Percentiles rank a stretch among this genome's conserved stretches.
Conservation (phyloP, 2,797 vertebrate genomes). For the Distichodus sexfasciatus region DNA sequence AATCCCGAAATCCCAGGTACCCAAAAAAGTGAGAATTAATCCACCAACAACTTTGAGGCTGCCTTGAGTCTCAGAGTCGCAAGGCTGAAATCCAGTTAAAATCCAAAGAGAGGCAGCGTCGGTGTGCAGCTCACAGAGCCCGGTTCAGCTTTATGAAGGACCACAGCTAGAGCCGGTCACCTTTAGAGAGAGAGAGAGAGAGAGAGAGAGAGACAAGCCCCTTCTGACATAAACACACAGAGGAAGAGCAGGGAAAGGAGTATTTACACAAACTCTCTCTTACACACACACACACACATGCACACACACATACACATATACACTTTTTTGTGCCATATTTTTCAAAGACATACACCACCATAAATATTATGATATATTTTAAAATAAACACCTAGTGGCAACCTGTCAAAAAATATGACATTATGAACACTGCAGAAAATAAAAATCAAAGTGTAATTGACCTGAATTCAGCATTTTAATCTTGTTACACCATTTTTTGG, state of each 20-base stretch:
- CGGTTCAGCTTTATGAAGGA: conserved; percentile 24
- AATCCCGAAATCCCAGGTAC: conserved; percentile 7
- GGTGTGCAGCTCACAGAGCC: conserved; percentile 19
- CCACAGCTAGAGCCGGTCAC: conserved; percentile 38
- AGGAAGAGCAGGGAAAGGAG: conserved; percentile 1
- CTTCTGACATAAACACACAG: conserved; percentile 36
- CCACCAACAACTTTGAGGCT: not conserved
- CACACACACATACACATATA: conserved; percentile 19
- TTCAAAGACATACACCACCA: too few relatives aligned
- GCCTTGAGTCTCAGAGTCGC: not conserved
- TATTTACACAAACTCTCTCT: conserved; percentile 1
- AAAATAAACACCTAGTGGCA: too few relatives aligned
- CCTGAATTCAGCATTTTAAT: too few relatives aligned
- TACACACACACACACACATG: not conserved
- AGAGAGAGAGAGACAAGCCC: conserved; percentile 17
- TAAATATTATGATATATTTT: too few relatives aligned
- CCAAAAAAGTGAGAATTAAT: conserved; percentile 21
- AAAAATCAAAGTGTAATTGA: too few relatives aligned
- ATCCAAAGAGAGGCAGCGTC: not conserved
- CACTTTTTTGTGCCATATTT: too few relatives aligned
- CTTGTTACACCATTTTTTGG: too few relatives aligned
- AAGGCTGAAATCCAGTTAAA: conserved; percentile 14
- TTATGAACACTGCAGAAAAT: too few relatives aligned
- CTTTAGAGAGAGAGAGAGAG: conserved; percentile 34
- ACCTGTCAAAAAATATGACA: too few relatives aligned